Base-by-base conservation (phyloP, 2,113 vertebrate species). In the Syngnathus typhle region DNA sequence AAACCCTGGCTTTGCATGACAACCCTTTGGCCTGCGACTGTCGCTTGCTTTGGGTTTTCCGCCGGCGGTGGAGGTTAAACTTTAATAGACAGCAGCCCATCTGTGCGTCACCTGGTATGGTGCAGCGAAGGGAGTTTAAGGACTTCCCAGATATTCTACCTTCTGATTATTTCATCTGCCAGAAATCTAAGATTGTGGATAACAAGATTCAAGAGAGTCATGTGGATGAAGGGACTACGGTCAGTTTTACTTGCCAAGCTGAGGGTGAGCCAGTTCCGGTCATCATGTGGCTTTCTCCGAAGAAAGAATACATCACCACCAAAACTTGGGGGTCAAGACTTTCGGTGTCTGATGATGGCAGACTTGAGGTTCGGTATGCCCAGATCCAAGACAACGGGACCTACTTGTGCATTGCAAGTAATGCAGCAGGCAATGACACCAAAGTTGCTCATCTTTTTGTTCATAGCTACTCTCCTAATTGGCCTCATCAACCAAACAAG, bases 341-440 rank as follows among this genome's bases (percentile, higher is more conserved):
- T 76, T 94, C 94, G 0, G 94, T 98, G 88, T 94, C 95, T 65
- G 88, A 88, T 0, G 96, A 99, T 0, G 97, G 97, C 83, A 96
- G 94, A 0, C 74, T 99, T 84, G 96, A 98, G 89, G 95, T 99
- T 79, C 94, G 97, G 72, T 99, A 99, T 0, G 94, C 97, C 71
- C 97, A 99, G 89, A 94, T 96, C 73, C 95, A 98, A 90, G 97
- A 99, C 89, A 99, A 98, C 0, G 97, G 97, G 85, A 98, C 95
- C 18, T 99, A 98, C 89, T 79, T 90, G 81, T 98, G 96, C 86
- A 93, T 98, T 1, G 96, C 97, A 12, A 94, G 93, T 89, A 99
- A 99, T 1, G 96, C 97, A 0, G 96, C 95, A 4, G 96, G 97
- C 66, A 99, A 99, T 2, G 96, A 98, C 88, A 95, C 93, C 79